phyloP scores from a whole-genome alignment of 1,140 invertebrate genomes.

The Dreissena polymorpha region DNA sequence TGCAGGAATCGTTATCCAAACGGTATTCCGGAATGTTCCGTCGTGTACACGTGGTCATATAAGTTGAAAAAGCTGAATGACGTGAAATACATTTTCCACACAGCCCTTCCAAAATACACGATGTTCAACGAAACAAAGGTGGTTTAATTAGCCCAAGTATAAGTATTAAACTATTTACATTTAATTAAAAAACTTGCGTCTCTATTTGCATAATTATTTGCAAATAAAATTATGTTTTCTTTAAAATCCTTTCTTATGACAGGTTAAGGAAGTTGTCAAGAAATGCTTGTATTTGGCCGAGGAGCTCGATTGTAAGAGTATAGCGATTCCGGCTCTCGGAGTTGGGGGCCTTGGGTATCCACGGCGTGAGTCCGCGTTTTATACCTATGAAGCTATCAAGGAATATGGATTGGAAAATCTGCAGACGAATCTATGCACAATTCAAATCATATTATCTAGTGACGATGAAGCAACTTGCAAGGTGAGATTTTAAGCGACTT shows the following conservation, averaged over 20 bases:
- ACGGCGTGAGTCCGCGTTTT: slow-evolving; percentile 3
- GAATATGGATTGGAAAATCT: slow-evolving; percentile 1
- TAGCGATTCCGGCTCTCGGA: slow-evolving; percentile 25
- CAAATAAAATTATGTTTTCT: neutral
- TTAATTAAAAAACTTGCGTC: neutral
- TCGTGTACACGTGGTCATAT: slow-evolving; percentile 20
- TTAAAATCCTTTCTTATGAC: neutral
- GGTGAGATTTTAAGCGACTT: neutral
- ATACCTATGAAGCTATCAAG: slow-evolving; percentile 2
- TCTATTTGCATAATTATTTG: neutral
- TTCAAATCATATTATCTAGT: neutral
- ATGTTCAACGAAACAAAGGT: neutral
- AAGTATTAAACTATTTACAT: neutral
- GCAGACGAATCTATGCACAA: neutral
- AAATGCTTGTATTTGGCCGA: slow-evolving; percentile 20
- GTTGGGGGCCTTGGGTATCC: slow-evolving; percentile 14
- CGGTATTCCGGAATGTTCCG: slow-evolving; percentile 14
- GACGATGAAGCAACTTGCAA: neutral
- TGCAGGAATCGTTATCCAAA: slow-evolving; percentile 44
- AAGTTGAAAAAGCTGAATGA: slow-evolving; percentile 1
- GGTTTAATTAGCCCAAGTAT: neutral
- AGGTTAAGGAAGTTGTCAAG: slow-evolving; percentile 10
- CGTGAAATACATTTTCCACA: slow-evolving; percentile 35
- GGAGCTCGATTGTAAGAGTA: neutral
- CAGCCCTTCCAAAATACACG: neutral